These are phyloP conservation scores for Dermatophagoides farinae DNA, from an alignment of 1,140 invertebrate genomes.

Conservation along the genomic window DNA sequence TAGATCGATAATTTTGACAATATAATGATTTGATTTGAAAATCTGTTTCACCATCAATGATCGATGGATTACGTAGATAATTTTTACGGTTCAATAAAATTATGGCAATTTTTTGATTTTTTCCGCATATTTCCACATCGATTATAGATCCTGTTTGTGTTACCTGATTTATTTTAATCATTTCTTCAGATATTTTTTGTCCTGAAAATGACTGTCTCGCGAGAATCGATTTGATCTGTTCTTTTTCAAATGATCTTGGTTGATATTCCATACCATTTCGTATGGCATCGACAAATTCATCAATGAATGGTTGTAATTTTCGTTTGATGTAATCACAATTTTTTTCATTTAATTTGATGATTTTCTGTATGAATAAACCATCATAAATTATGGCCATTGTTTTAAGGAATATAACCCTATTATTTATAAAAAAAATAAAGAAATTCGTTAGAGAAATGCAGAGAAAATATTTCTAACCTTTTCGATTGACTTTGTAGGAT, in stretches of 20 bases:
- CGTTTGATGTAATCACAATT: neutral
- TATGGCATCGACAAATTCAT: neutral
- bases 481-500: neutral
- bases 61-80: neutral
- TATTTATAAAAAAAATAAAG: neutral
- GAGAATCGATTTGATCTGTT: neutral
- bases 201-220: neutral
- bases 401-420: neutral
- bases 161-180: neutral
- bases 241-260: neutral
- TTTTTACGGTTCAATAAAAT: neutral
- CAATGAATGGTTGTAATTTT: neutral
- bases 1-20: neutral
- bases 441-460: neutral
- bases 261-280: neutral
- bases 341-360: neutral
- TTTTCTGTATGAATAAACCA: neutral
- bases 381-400: slow-evolving; percentile 1
- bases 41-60: neutral
- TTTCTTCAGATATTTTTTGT: neutral
- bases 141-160: neutral
- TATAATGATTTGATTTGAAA: neutral
- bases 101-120: neutral
- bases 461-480: neutral
- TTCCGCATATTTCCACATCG: neutral